These are phyloP conservation scores for Penaeus vannamei DNA, from an alignment of 1,140 invertebrate species.

Conservation along the genomic window DNA sequence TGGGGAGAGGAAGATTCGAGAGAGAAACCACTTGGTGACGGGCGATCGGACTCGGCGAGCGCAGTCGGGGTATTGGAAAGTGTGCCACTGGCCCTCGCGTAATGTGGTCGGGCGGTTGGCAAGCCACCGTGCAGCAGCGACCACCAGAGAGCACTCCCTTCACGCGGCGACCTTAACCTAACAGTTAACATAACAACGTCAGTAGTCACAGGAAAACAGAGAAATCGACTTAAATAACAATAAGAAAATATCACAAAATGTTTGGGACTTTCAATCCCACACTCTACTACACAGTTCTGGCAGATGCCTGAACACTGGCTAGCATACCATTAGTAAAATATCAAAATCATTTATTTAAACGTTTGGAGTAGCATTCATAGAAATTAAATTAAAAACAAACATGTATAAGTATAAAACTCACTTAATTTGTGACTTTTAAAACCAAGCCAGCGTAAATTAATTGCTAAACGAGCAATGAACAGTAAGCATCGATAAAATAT, in stretches of 20 bases:
- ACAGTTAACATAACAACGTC: slow-evolving; percentile 68
- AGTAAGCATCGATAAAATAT: slow-evolving; percentile 66
- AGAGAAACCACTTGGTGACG: background rate
- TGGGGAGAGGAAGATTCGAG: too few relatives aligned
- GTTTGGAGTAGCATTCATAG: slow-evolving; percentile 65
- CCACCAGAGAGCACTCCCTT: slow-evolving; percentile 47
- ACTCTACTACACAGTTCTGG: slow-evolving; percentile 61
- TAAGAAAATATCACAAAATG: slow-evolving; percentile 69
- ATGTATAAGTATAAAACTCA: slow-evolving; percentile 66
- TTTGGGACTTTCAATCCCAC: slow-evolving; percentile 63
- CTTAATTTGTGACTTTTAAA: slow-evolving; percentile 67
- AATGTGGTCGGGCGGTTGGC: slow-evolving; percentile 12
- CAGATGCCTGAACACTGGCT: slow-evolving; percentile 45
- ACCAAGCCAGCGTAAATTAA: slow-evolving; percentile 66
- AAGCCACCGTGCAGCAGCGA: slow-evolving; percentile 38
- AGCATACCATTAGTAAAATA: slow-evolving; percentile 67
- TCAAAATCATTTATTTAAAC: slow-evolving; percentile 66
- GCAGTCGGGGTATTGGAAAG: background rate
- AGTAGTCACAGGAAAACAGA: slow-evolving; percentile 69
- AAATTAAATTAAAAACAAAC: slow-evolving; percentile 67
- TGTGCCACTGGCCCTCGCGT: slow-evolving; percentile 17
- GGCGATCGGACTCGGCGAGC: background rate
- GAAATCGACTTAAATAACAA: slow-evolving; percentile 69
- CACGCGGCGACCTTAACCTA: slow-evolving; percentile 66
- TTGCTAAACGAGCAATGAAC: slow-evolving; percentile 60